Evolutionary conservation across 2,113 vertebrate genomes (phyloP).

Genomic region (Tragelaphus imberbis): DNA sequence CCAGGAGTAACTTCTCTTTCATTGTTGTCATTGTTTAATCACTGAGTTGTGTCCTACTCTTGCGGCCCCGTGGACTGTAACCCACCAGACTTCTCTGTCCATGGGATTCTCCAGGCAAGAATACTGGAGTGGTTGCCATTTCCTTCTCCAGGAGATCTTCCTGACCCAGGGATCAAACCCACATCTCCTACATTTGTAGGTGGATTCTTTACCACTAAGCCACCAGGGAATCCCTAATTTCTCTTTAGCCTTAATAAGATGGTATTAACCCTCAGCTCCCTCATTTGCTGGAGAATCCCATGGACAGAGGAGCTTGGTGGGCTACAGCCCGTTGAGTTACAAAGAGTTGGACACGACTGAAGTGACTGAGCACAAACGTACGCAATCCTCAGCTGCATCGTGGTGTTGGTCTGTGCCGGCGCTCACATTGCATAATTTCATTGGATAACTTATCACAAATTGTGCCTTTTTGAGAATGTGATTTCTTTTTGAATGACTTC

Average conservation of each 20-base stretch:
- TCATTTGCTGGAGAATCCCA: neutral
- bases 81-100: neutral
- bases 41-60: neutral
- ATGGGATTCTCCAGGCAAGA: neutral
- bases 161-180: neutral
- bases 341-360: neutral
- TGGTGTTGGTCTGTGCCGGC: too few species aligned
- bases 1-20: neutral
- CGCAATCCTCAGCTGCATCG: accelerated
- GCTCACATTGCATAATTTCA: neutral
- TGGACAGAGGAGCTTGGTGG: neutral
- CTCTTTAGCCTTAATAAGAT: neutral
- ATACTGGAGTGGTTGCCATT: neutral
- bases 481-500: conserved; percentile 1
- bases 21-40: neutral
- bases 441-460: neutral
- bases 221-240: neutral
- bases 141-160: neutral
- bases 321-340: neutral
- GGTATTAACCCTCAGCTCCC: neutral
- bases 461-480: neutral
- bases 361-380: neutral
- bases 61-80: neutral
- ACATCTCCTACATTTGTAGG: neutral
- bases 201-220: neutral